Base-by-base conservation (phyloP, 2,113 vertebrate species). In the Cyprinodon variegatus region DNA sequence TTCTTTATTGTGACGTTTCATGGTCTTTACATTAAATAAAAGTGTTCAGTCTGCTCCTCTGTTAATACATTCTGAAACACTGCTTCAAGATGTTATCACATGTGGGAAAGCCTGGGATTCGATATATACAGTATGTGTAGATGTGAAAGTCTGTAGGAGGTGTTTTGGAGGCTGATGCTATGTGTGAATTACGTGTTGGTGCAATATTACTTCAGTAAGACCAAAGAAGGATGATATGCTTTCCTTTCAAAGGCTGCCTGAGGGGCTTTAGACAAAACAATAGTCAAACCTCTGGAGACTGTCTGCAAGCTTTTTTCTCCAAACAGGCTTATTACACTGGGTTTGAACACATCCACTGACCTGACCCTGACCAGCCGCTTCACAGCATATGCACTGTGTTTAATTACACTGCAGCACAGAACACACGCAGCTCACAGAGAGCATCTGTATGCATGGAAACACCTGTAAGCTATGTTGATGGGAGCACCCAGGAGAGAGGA, bases 391-490 rank as follows among this genome's bases (percentile, higher is more conserved):
- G 77, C 73, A 65, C 82, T 79, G 89, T 88, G 89, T 89, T 90
- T 83, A 91, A 92, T 90, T 86, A 91, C 46, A 57, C 86, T 79
- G 77, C 39, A n/a, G 79, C 85, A 70, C 70, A 81, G 87, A 84
- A 85, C 66, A 78, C 78, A 76, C 11, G 36, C 15, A 10, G 72
- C 79, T 80, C 22, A 10, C 63, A 68, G 77, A 90, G 81, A 85
- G 77, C 68, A 37, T 69, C 70, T 2, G 37, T 53, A 63, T 67
- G 38, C 50, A 41, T 41, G 20, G n/a, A n/a, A 57, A n/a, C 17
- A 57, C 3, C 29, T 29, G 29, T 29, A 29, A 29, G 41, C 41
- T 41, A 41, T 41, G 50, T 9, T 57, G 50, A 8, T n/a, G 50
- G 6, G n/a, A n/a, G n/a, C 43, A 45, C 43, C 43, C 43, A 57